Evolutionary conservation across 1,140 invertebrate species (phyloP).

Genomic region (Neodiprion fabricii): DNA sequence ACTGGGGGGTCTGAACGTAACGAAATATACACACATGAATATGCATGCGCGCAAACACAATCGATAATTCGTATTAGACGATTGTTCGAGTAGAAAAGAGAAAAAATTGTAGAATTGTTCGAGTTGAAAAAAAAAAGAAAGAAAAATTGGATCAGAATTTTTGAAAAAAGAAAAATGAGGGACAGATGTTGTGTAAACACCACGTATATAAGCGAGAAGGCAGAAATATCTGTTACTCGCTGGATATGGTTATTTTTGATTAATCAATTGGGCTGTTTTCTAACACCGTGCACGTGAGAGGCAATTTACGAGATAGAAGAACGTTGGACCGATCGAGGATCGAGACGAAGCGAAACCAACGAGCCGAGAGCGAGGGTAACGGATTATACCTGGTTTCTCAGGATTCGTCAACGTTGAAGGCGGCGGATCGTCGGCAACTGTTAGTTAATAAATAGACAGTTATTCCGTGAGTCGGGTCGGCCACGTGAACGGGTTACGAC

Average conservation of each 20-base stretch:
- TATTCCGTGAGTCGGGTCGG: conserved; percentile 7
- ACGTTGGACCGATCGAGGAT: background rate
- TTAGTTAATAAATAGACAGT: conserved; percentile 8
- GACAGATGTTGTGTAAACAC: too few relatives aligned
- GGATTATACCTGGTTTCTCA: conserved; percentile 2
- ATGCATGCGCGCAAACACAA: background rate
- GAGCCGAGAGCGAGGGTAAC: conserved; percentile 17
- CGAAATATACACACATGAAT: too few relatives aligned
- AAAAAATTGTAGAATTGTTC: too few relatives aligned
- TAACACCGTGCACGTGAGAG: background rate
- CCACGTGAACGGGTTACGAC: conserved; percentile 34
- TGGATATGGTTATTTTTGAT: background rate
- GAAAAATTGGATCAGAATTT: too few relatives aligned
- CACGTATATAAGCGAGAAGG: conserved; percentile 6
- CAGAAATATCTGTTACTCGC: background rate
- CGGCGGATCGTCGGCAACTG: conserved; percentile 3
- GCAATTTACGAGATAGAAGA: background rate
- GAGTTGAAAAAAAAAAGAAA: too few relatives aligned
- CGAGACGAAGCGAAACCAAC: background rate
- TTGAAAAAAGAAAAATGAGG: too few relatives aligned
- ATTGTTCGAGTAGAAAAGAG: too few relatives aligned
- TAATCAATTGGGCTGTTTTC: background rate
- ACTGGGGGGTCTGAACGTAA: too few relatives aligned
- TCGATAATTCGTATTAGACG: background rate
- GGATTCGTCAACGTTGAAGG: background rate